phyloP scores from a whole-genome alignment of 1,140 invertebrate species.

The Phenacoccus solenopsis region DNA sequence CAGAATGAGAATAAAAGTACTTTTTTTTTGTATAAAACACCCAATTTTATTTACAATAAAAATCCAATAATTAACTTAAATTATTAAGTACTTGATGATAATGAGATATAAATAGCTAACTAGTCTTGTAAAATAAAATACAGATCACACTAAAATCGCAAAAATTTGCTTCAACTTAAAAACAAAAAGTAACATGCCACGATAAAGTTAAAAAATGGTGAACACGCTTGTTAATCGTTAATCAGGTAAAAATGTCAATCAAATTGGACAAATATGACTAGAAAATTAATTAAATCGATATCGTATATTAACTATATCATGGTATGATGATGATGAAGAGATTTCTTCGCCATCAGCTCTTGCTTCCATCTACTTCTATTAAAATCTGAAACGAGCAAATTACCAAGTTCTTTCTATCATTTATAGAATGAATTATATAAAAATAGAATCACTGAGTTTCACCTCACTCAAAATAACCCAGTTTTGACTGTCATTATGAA shows the following conservation, averaged over 20 bases:
- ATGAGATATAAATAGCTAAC: too few relatives aligned
- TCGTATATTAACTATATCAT: background rate
- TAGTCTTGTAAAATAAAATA: background rate
- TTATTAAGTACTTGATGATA: too few relatives aligned
- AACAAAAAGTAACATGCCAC: background rate
- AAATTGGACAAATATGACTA: background rate
- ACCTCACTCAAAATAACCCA: constrained; percentile 88
- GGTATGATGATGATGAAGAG: too few relatives aligned
- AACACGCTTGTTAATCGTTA: background rate
- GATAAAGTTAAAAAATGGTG: background rate
- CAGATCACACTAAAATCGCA: background rate
- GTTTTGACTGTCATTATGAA: constrained; percentile 68
- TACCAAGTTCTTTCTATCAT: too few relatives aligned
- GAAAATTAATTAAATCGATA: background rate
- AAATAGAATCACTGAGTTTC: constrained; percentile 26
- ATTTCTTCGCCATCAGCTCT: background rate
- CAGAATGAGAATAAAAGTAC: too few relatives aligned
- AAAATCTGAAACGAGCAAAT: background rate
- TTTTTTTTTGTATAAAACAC: too few relatives aligned
- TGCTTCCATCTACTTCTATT: background rate
- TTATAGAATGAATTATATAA: too few relatives aligned
- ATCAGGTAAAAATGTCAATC: too few relatives aligned
- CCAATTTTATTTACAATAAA: too few relatives aligned
- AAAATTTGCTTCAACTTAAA: background rate
- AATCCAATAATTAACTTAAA: too few relatives aligned